Evolutionary conservation across 2,113 vertebrate genomes (phyloP).

Genomic region (Lethenteron reissneri): DNA sequence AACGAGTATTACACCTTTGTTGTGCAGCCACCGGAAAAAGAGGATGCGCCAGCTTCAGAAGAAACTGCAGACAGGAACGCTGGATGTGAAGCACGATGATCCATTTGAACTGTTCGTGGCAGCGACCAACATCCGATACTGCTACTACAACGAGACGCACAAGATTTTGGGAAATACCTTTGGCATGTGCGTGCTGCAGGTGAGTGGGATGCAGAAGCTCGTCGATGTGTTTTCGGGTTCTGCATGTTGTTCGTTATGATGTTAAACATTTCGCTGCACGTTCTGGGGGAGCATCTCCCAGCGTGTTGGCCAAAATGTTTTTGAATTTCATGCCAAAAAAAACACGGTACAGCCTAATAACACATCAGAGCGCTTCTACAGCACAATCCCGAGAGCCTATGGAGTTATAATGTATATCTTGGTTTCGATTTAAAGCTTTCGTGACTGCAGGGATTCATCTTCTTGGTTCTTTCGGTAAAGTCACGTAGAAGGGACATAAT

Average conservation of each 20-base stretch:
- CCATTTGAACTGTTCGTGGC: slow-evolving; percentile 85
- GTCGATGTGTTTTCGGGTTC: rapidly evolving
- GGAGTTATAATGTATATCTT: too few relatives aligned
- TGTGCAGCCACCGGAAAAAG: slow-evolving; percentile 64
- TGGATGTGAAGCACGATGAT: slow-evolving; percentile 71
- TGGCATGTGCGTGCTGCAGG: slow-evolving; percentile 90
- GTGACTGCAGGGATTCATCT: too few relatives aligned
- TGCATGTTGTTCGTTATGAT: too few relatives aligned
- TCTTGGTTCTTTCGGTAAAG: too few relatives aligned
- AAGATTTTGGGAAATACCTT: slow-evolving; percentile 91
- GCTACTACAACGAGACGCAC: slow-evolving; percentile 91
- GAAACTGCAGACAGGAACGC: slow-evolving; percentile 67
- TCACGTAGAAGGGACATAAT: too few relatives aligned
- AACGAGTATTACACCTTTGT: background rate
- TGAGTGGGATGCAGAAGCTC: slow-evolving; percentile 11
- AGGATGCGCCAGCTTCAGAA: slow-evolving; percentile 92
- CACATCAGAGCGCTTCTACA: too few relatives aligned
- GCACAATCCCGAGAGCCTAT: too few relatives aligned
- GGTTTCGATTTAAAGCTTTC: background rate
- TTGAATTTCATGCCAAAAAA: too few relatives aligned
- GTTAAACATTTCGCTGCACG: too few relatives aligned
- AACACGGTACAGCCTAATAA: too few relatives aligned
- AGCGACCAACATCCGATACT: slow-evolving; percentile 91
- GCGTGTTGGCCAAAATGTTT: too few relatives aligned
- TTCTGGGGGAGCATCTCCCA: too few relatives aligned